Percentiles rank a stretch among this genome's conserved stretches.
These are phyloP conservation scores for Entomobrya multifasciata DNA, from an alignment of 2,888 invertebrate genomes.

Conservation along the genomic window DNA sequence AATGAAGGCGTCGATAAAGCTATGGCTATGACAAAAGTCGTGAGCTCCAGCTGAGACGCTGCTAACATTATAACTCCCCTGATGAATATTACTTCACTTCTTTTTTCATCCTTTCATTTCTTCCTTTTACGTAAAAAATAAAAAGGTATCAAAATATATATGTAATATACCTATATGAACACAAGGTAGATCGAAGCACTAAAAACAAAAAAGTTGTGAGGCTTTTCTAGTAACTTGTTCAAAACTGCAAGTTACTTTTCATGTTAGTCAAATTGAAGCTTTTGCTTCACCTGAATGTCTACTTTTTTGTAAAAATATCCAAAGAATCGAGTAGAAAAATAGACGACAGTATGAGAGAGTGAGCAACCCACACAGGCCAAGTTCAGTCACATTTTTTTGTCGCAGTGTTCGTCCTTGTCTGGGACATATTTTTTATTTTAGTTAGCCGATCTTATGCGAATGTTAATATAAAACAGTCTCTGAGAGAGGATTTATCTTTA, in stretches of 20 bases:
- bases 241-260: slow-evolving; percentile 2
- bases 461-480: not conserved
- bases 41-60: slow-evolving; percentile 9
- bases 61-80: slow-evolving; percentile 48
- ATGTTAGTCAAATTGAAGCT: not conserved
- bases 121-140: not conserved
- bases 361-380: not conserved
- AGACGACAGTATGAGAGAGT: not conserved
- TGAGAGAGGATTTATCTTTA: not conserved
- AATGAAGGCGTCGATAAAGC: slow-evolving; percentile 67
- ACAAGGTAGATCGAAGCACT: too few relatives aligned
- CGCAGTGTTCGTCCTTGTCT: slow-evolving; percentile 48
- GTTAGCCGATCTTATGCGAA: not conserved
- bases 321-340: not conserved
- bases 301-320: not conserved
- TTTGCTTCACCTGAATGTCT: slow-evolving; percentile 18
- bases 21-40: slow-evolving; percentile 53
- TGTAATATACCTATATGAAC: not conserved
- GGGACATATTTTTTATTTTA: slow-evolving; percentile 41
- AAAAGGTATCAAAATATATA: slow-evolving; percentile 1
- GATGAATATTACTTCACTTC: slow-evolving; percentile 60
- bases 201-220: too few relatives aligned
- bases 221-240: not conserved
- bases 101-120: slow-evolving; percentile 4
- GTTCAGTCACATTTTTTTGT: slow-evolving; percentile 2